Conservation (phyloP, 1,140 invertebrate species). For the Steinernema khuongi region DNA sequence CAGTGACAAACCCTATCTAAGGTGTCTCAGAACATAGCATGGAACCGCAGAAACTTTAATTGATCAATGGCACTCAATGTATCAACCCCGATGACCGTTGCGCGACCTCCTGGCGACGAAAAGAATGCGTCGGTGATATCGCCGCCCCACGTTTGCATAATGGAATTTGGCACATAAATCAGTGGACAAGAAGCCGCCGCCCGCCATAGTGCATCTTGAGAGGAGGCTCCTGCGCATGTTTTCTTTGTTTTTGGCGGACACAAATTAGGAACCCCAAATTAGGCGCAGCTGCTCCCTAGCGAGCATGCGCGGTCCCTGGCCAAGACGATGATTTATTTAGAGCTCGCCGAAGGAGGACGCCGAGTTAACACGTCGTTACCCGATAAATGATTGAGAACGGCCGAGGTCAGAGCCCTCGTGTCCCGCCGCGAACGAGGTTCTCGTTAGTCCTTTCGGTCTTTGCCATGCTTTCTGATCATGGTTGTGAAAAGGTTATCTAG, state of each 20-base stretch:
- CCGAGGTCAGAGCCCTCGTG: no score
- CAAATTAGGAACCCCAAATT: slow-evolving; percentile 12
- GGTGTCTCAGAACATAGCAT: no score
- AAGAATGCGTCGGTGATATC: no score
- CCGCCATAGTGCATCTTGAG: neutral
- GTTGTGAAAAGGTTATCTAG: no score
- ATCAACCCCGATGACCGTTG: neutral
- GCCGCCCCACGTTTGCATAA: neutral
- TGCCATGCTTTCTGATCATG: no score
- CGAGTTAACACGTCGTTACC: slow-evolving; percentile 7
- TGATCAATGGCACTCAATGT: neutral
- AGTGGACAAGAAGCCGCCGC: neutral
- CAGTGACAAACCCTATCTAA: no score
- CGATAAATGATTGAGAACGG: slow-evolving; percentile 7
- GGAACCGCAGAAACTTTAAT: no score
- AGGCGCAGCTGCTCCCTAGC: slow-evolving; percentile 10
- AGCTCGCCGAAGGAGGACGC: neutral
- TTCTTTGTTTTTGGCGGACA: slow-evolving; percentile 7
- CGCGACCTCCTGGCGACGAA: neutral
- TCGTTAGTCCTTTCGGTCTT: no score
- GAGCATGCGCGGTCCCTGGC: neutral
- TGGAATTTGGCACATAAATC: slow-evolving; percentile 17
- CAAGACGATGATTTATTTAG: neutral
- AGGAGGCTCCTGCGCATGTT: neutral
- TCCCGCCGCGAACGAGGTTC: no score